Evolutionary conservation across 2,888 invertebrate genomes (phyloP).

Genomic region (Tolmerus cingulatus): DNA sequence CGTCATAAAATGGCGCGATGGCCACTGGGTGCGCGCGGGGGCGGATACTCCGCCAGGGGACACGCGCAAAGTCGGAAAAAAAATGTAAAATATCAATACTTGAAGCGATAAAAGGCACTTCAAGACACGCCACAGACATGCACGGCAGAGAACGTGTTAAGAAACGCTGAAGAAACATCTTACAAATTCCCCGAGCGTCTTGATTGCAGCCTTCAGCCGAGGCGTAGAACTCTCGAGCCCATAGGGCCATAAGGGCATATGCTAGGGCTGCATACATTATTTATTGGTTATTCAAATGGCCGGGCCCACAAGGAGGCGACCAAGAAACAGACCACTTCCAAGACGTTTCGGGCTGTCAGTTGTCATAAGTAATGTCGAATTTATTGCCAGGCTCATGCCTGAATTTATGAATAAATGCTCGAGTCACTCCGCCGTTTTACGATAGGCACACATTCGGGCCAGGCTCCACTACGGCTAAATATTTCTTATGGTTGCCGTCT

Average conservation of each 20-base stretch:
- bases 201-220: constrained; percentile 6
- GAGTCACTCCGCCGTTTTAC: background rate
- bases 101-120: background rate
- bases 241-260: background rate
- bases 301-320: background rate
- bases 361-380: constrained; percentile 32
- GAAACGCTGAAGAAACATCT: constrained; percentile 10
- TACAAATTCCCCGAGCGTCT: constrained; percentile 3
- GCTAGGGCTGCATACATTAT: constrained; percentile 14
- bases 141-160: background rate
- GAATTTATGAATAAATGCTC: constrained; percentile 27
- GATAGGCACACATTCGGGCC: background rate
- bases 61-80: background rate
- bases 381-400: constrained; percentile 18
- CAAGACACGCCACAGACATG: background rate
- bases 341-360: constrained; percentile 17
- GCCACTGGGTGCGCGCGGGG: background rate
- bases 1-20: background rate
- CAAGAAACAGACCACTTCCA: constrained; percentile 2
- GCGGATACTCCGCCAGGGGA: background rate
- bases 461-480: background rate
- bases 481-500: background rate
- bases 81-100: constrained; percentile 6
- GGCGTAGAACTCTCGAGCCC: background rate
- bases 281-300: constrained; percentile 32